Conservation (phyloP, 2,888 invertebrate species). For the Parascotia fuliginaria region DNA sequence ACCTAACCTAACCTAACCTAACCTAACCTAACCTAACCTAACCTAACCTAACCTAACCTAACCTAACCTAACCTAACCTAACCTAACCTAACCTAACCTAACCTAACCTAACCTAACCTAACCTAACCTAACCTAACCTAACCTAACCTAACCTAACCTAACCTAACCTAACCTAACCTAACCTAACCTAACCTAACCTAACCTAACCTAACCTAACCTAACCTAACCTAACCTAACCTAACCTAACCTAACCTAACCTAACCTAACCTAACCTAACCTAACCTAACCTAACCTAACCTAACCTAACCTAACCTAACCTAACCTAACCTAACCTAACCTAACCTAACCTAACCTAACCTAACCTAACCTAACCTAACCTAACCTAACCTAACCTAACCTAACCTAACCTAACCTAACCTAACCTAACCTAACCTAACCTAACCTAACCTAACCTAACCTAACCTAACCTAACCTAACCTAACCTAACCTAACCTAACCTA, state of each 20-base stretch:
- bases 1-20: slow-evolving; percentile 18
- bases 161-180: slow-evolving; percentile 21
- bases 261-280: slow-evolving; percentile 21
- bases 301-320: slow-evolving; percentile 17
- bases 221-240: slow-evolving; percentile 21
- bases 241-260: slow-evolving; percentile 21
- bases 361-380: slow-evolving; percentile 16
- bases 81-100: slow-evolving; percentile 10
- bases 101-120: slow-evolving; percentile 20
- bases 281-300: slow-evolving; percentile 19
- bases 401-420: slow-evolving; percentile 16
- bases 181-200: slow-evolving; percentile 20
- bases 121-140: slow-evolving; percentile 21
- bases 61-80: slow-evolving; percentile 18
- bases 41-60: slow-evolving; percentile 18
- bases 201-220: slow-evolving; percentile 21
- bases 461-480: slow-evolving; percentile 16
- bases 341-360: slow-evolving; percentile 16
- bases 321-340: slow-evolving; percentile 16
- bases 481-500: slow-evolving; percentile 16
- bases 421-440: slow-evolving; percentile 15
- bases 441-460: slow-evolving; percentile 16
- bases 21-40: slow-evolving; percentile 18
- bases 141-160: slow-evolving; percentile 21
- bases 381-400: slow-evolving; percentile 16